Evolutionary conservation across 2,888 invertebrate genomes (phyloP).

Genomic region (Ptilodon capucinus): DNA sequence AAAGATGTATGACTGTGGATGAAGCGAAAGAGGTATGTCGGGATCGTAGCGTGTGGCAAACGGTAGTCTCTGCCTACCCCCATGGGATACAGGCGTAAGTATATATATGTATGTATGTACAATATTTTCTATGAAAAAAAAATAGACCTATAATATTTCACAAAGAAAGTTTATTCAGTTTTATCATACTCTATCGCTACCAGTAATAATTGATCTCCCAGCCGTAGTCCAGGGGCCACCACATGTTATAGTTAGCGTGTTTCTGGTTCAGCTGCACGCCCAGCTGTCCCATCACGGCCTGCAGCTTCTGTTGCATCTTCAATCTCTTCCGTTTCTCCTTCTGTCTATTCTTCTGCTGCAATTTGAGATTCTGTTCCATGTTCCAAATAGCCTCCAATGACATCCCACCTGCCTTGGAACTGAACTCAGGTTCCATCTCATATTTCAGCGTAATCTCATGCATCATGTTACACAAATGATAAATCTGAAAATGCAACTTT

Average conservation of each 20-base stretch:
- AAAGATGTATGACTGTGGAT: no score
- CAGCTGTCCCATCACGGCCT: background rate
- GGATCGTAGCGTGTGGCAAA: no score
- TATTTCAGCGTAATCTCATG: constrained; percentile 47
- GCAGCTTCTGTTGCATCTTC: background rate
- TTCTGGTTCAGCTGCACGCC: background rate
- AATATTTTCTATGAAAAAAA: no score
- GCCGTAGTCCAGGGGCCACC: constrained; percentile 44
- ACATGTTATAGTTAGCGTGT: background rate
- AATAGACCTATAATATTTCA: no score
- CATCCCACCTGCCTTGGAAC: background rate
- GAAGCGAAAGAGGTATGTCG: no score
- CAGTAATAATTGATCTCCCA: constrained; percentile 46
- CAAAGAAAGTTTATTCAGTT: no score
- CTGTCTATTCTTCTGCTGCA: rapidly evolving
- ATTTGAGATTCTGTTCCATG: rapidly evolving
- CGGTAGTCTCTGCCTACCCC: no score
- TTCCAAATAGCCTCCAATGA: rapidly evolving
- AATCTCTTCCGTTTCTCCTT: background rate
- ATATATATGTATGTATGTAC: no score
- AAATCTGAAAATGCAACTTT: constrained; percentile 22
- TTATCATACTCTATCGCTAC: no score
- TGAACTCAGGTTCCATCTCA: background rate
- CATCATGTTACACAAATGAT: constrained; percentile 41
- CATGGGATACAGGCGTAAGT: no score